Percentiles rank a stretch among this genome's conserved stretches.
phyloP scores from a whole-genome alignment of 2,797 vertebrate species.

The Anguilla obscura region DNA sequence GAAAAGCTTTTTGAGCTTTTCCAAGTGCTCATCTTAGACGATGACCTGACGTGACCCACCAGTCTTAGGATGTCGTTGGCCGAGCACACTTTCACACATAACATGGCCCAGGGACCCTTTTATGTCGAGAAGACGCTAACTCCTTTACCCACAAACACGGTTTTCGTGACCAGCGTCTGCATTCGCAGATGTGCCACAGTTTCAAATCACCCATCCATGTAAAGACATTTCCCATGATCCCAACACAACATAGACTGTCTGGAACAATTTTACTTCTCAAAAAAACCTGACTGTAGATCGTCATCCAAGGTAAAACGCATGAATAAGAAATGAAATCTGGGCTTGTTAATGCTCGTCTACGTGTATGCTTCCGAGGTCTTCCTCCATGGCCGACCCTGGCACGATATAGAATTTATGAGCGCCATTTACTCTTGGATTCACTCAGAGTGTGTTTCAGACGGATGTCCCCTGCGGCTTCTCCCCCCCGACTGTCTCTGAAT shows the following conservation, averaged over 20 bases:
- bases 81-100: background rate
- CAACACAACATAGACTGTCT: conserved; percentile 36
- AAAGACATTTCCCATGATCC: conserved; percentile 53
- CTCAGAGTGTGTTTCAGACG: conserved; percentile 53
- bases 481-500: conserved; percentile 42
- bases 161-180: conserved; percentile 50
- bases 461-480: conserved; percentile 50
- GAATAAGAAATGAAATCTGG: conserved; percentile 65
- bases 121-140: conserved; percentile 53
- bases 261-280: conserved; percentile 38
- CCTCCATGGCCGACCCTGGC: conserved; percentile 63
- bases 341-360: conserved; percentile 50
- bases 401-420: conserved; percentile 54
- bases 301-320: conserved; percentile 61
- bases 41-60: conserved; percentile 32
- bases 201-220: conserved; percentile 48
- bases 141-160: conserved; percentile 56
- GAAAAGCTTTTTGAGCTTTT: conserved; percentile 42
- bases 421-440: conserved; percentile 59
- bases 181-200: conserved; percentile 52
- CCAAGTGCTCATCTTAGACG: conserved; percentile 43
- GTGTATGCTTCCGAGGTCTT: conserved; percentile 47
- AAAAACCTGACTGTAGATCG: conserved; percentile 53
- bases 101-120: background rate
- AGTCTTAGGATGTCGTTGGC: conserved; percentile 34